Percentiles rank a stretch among this genome's conserved stretches.
Conservation (phyloP, 1,140 invertebrate species). For the Musca vetustissima region DNA sequence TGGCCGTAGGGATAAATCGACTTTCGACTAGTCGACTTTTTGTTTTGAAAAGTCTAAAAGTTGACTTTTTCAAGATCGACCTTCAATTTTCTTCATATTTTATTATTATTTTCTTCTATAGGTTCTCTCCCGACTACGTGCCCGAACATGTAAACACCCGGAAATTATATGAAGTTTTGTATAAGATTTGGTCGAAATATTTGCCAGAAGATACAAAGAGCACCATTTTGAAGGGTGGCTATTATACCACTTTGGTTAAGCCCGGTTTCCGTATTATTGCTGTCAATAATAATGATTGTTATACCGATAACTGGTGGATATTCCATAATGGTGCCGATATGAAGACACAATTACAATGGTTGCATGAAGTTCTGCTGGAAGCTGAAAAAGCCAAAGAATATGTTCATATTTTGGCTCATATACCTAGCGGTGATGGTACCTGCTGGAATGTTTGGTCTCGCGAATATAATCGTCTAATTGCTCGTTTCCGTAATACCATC, state of each 20-base stretch:
- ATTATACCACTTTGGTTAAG: conserved; percentile 66
- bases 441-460: conserved; percentile 69
- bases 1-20: too few relatives aligned
- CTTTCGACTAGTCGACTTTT: too few relatives aligned
- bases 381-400: conserved; percentile 72
- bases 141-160: conserved; percentile 58
- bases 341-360: conserved; percentile 73
- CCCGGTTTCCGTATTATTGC: conserved; percentile 72
- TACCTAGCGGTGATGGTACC: conserved; percentile 71
- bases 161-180: conserved; percentile 72
- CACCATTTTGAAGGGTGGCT: conserved; percentile 68
- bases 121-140: conserved; percentile 45
- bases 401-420: conserved; percentile 83
- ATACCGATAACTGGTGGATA: conserved; percentile 70
- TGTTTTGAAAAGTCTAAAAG: too few relatives aligned
- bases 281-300: conserved; percentile 76
- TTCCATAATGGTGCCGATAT: conserved; percentile 49
- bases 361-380: conserved; percentile 67
- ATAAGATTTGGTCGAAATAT: conserved; percentile 67
- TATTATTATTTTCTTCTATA: too few relatives aligned
- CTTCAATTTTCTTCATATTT: too few relatives aligned
- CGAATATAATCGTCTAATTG: conserved; percentile 65
- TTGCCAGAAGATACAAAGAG: conserved; percentile 64
- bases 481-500: conserved; percentile 69
- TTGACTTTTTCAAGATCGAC: too few relatives aligned